Base-by-base conservation (phyloP, 2,888 invertebrate species). In the Drepana falcataria region DNA sequence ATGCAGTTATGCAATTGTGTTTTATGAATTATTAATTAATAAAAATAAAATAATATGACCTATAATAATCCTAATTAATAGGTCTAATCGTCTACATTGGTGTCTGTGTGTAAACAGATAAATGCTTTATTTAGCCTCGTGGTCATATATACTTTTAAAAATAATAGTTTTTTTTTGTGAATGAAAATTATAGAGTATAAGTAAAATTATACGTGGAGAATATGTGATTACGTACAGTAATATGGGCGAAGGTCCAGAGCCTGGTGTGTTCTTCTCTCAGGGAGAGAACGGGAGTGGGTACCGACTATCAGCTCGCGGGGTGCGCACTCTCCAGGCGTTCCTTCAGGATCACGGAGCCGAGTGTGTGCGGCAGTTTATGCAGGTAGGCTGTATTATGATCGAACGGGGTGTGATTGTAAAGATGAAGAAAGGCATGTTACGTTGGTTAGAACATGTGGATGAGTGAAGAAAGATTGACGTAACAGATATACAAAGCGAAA, bases 341-440 rank as follows among this genome's bases (percentile, higher is more conserved):
- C 86, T 94, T 52, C 75, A 93, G 64, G 93, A 94, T 62, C 93
- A 94, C 73, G 94, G 94, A 47, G 93, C 93, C 57, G 93, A 93
- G 60, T 94, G 93, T 73, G 93, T 94, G 61, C 87, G 92, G 48
- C 93, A 93, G 81, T 93, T 94, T 71, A 92, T 94, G 75, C 93
- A 94, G 94, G 94, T 94, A 60, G 54, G 7, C 2, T 7, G 6
- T 6, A 2, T 0, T 2, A 47, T 41, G 41, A 35, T 47, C 48
- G 48, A 1, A 44, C 21, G 21, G 21, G 21, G 21, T 21, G 21
- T 21, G 21, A 52, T 54, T 47, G 52, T 21, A 47, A 47, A 47
- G 21, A 47, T 3, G 47, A n/a, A 7, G 7, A 2, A 21, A 21
- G 21, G 21, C 21, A 1, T 21, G 21, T 21, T 0, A 21, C 21